These are phyloP conservation scores for Mystacides longicornis DNA, from an alignment of 2,888 invertebrate species.

Conservation along the genomic window DNA sequence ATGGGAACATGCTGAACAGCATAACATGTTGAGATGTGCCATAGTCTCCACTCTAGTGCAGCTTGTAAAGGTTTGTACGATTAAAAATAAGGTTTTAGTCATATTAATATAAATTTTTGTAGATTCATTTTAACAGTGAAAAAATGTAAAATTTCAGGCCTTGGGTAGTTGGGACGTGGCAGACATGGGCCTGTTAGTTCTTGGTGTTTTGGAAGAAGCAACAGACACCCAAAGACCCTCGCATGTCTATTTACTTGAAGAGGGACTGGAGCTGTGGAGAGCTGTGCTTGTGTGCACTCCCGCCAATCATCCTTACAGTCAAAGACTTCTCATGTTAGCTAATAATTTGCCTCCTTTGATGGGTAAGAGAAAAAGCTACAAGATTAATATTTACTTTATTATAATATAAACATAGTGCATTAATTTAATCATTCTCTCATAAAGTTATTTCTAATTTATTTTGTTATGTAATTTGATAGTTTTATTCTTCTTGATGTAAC, in stretches of 20 bases:
- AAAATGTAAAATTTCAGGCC: no score
- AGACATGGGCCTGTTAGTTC: slow-evolving; percentile 54
- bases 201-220: slow-evolving; percentile 45
- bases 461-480: no score
- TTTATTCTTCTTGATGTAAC: no score
- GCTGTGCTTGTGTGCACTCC: slow-evolving; percentile 62
- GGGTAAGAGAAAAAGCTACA: no score
- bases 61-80: slow-evolving; percentile 65
- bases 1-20: slow-evolving; percentile 82
- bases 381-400: no score
- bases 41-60: slow-evolving; percentile 82
- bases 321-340: slow-evolving; percentile 58
- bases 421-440: no score
- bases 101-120: no score
- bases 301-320: slow-evolving; percentile 36
- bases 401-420: no score
- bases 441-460: no score
- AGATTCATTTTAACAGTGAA: no score
- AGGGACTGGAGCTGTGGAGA: slow-evolving; percentile 86
- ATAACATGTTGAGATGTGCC: slow-evolving; percentile 86
- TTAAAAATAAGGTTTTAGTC: no score
- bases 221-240: slow-evolving; percentile 72
- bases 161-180: slow-evolving; percentile 50
- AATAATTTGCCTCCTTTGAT: slow-evolving; percentile 67
- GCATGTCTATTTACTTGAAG: slow-evolving; percentile 86